Evolutionary conservation across 2,113 vertebrate genomes (phyloP).

Genomic region (Plestiodon gilberti): DNA sequence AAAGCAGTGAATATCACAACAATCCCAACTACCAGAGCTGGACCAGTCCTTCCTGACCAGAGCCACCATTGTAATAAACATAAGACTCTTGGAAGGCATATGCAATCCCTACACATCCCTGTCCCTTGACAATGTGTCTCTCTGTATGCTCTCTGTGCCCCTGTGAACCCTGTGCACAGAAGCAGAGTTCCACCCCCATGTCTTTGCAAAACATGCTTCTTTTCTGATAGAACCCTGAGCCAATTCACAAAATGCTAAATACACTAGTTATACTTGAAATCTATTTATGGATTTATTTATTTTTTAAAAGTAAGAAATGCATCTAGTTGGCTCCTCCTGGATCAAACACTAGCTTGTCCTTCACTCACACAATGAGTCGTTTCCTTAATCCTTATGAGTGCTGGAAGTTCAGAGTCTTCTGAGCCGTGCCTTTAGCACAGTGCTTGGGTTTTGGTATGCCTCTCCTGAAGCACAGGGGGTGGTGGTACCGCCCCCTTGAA

Average conservation of each 20-base stretch:
- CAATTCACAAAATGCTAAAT: background rate
- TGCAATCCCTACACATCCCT: conserved; percentile 5
- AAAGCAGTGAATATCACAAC: background rate
- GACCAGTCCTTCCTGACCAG: background rate
- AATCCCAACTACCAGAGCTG: conserved; percentile 2
- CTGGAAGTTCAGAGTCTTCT: background rate
- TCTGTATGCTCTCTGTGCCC: background rate
- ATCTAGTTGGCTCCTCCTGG: background rate
- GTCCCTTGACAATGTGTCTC: background rate
- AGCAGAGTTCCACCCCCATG: background rate
- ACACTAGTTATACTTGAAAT: background rate
- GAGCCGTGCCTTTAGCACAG: too few relatives aligned
- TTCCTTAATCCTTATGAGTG: background rate
- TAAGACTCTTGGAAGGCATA: background rate
- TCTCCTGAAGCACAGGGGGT: too few relatives aligned
- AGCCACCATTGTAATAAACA: background rate
- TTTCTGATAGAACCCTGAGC: background rate
- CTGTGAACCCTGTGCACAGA: background rate
- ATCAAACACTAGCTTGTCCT: background rate
- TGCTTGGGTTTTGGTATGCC: too few relatives aligned
- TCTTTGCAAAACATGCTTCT: background rate
- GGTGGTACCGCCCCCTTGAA: too few relatives aligned
- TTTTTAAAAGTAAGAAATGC: background rate
- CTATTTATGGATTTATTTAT: background rate
- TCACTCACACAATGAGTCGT: background rate